Percentiles rank a stretch among this genome's conserved stretches.
phyloP scores from a whole-genome alignment of 2,797 vertebrate species.

The Threskiornis aethiopicus region DNA sequence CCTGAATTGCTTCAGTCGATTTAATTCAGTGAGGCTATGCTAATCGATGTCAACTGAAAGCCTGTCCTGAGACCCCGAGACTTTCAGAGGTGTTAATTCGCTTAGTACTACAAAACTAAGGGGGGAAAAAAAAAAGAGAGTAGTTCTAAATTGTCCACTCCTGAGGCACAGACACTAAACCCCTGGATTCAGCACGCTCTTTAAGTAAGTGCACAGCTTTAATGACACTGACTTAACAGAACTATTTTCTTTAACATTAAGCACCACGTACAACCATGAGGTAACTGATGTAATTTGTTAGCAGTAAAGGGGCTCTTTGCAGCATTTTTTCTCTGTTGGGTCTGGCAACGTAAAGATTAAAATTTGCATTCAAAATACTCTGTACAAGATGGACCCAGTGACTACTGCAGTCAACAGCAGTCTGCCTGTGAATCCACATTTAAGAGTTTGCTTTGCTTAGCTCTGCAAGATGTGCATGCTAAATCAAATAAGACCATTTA shows the following conservation, averaged over 20 bases:
- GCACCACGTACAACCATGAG: background rate
- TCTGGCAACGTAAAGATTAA: background rate
- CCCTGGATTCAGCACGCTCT: background rate
- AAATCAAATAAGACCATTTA: background rate
- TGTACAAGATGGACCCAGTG: background rate
- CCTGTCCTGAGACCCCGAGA: background rate
- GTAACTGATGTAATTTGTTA: background rate
- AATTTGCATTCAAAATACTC: background rate
- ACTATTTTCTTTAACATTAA: background rate
- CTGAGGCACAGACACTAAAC: background rate
- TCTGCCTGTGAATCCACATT: background rate
- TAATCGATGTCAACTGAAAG: constrained; percentile 49
- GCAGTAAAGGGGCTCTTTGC: background rate
- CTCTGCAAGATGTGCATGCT: background rate
- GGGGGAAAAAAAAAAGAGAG: too few species aligned
- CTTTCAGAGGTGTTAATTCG: constrained; percentile 49
- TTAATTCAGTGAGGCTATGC: constrained; percentile 26
- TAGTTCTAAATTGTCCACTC: background rate
- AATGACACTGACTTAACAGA: background rate
- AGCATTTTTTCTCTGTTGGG: background rate
- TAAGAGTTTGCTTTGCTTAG: background rate
- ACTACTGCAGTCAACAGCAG: background rate
- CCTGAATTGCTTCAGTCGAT: constrained; percentile 22
- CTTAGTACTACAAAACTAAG: background rate
- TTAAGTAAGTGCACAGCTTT: background rate